Evolutionary conservation across 1,140 invertebrate species (phyloP).

Genomic region (Chelonus insularis): DNA sequence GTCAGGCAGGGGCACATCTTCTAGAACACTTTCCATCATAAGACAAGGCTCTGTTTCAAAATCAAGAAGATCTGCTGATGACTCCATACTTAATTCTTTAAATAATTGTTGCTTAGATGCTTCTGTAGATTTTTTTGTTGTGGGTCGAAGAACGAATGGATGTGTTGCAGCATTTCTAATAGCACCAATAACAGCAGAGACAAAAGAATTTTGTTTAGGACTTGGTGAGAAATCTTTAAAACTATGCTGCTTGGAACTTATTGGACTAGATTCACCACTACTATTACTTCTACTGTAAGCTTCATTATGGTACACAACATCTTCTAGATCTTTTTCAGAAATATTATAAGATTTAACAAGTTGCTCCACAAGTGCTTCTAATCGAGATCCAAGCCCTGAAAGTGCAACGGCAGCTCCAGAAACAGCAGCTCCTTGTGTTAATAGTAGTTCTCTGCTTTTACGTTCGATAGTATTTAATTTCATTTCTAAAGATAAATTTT

Average conservation of each 20-base stretch:
- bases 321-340: conserved; percentile 75
- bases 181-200: conserved; percentile 69
- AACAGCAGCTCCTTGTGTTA: conserved; percentile 71
- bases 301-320: conserved; percentile 76
- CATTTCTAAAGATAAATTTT: conserved; percentile 69
- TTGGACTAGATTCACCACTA: conserved; percentile 64
- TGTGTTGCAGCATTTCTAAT: conserved; percentile 67
- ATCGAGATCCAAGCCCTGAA: conserved; percentile 68
- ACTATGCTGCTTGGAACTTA: conserved; percentile 57
- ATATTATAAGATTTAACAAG: conserved; percentile 73
- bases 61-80: conserved; percentile 71
- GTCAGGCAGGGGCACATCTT: conserved; percentile 68
- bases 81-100: conserved; percentile 55
- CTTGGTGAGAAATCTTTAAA: conserved; percentile 62
- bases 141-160: conserved; percentile 52
- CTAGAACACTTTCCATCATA: conserved; percentile 74
- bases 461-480: conserved; percentile 67
- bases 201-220: conserved; percentile 67
- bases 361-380: conserved; percentile 72
- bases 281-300: conserved; percentile 68
- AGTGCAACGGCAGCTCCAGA: conserved; percentile 73
- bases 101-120: conserved; percentile 42
- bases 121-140: conserved; percentile 42
- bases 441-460: conserved; percentile 66
- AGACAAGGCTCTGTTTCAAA: conserved; percentile 78